Conservation (phyloP, 2,113 vertebrate genomes). For the Leptosomus discolor region DNA sequence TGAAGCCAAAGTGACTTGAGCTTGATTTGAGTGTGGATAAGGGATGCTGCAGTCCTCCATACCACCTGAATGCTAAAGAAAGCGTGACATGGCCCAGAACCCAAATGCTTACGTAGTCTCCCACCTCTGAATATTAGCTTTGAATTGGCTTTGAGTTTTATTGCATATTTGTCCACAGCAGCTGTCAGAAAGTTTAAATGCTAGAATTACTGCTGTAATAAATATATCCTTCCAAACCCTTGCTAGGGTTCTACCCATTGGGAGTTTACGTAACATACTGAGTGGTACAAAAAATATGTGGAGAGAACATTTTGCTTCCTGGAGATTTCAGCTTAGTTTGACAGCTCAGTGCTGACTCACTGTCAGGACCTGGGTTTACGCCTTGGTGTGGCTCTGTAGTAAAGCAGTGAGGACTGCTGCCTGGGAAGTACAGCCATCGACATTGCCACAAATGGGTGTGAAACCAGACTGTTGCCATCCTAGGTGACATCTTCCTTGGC, state of each 20-base stretch:
- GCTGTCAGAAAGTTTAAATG: constrained; percentile 57
- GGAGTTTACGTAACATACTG: constrained; percentile 50
- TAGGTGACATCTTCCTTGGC: background rate
- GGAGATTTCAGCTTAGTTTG: background rate
- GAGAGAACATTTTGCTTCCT: constrained; percentile 40
- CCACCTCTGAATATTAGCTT: background rate
- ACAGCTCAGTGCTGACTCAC: constrained; percentile 54
- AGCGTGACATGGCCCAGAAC: background rate
- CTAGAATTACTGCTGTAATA: constrained; percentile 55
- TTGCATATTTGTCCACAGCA: constrained; percentile 32
- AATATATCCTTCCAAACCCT: constrained; percentile 43
- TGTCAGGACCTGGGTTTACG: background rate
- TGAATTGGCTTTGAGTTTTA: constrained; percentile 26
- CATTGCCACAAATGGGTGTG: constrained; percentile 14
- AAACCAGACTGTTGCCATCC: background rate
- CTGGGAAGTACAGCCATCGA: background rate
- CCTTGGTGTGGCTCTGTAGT: background rate
- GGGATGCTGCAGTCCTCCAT: background rate
- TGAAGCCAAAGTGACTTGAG: background rate
- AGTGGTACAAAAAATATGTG: constrained; percentile 24
- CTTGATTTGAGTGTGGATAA: background rate
- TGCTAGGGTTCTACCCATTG: background rate
- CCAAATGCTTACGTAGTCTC: background rate
- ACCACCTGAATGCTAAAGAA: background rate
- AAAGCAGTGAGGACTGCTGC: background rate